phyloP scores from a whole-genome alignment of 2,797 vertebrate genomes.

The Ispidina picta region DNA sequence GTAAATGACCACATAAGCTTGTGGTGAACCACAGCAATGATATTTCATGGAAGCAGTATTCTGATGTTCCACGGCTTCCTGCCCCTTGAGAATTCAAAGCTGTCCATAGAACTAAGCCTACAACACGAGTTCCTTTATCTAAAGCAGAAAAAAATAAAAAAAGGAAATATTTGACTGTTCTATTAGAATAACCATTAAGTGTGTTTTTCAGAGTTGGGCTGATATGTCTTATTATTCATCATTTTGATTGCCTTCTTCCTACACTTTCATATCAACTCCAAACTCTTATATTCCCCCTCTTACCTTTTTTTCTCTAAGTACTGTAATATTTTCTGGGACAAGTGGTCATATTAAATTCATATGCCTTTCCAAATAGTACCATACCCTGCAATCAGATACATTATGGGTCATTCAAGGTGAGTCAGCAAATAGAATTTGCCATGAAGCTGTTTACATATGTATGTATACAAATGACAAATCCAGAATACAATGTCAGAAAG shows the following conservation, averaged over 20 bases:
- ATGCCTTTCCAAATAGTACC: background rate
- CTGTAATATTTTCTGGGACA: slow-evolving; percentile 27
- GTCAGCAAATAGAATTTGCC: slow-evolving; percentile 19
- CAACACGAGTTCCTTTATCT: background rate
- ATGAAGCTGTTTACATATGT: slow-evolving; percentile 50
- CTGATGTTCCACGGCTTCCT: background rate
- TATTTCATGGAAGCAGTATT: background rate
- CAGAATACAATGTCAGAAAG: slow-evolving; percentile 33
- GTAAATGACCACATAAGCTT: background rate
- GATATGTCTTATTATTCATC: background rate
- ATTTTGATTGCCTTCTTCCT: background rate
- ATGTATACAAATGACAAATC: slow-evolving; percentile 58
- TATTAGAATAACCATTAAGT: background rate
- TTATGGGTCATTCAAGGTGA: slow-evolving; percentile 53
- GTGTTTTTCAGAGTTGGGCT: background rate
- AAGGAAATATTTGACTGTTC: background rate
- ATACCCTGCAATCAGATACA: slow-evolving; percentile 23
- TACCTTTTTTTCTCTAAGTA: background rate
- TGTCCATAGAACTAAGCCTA: background rate
- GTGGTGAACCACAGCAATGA: background rate
- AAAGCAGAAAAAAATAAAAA: background rate
- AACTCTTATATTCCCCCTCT: background rate
- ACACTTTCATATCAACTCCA: background rate
- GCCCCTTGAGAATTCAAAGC: background rate
- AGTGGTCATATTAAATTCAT: background rate